Conservation (phyloP, 2,888 invertebrate species). For the Euphydryas editha region DNA sequence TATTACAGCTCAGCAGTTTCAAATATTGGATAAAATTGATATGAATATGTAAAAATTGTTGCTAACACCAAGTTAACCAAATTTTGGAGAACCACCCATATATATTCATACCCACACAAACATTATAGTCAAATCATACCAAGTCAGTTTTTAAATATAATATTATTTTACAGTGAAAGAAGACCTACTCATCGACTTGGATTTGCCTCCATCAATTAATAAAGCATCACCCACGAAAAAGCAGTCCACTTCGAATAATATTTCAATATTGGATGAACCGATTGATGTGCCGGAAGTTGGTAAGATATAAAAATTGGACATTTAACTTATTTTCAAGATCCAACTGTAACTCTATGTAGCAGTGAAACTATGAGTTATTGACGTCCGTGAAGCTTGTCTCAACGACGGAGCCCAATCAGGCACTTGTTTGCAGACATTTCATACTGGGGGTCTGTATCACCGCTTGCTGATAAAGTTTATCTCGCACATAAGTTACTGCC, state of each 20-base stretch:
- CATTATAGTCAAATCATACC: background rate
- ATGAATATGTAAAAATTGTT: too few species aligned
- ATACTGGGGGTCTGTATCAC: too few species aligned
- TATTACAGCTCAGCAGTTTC: too few species aligned
- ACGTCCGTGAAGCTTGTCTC: too few species aligned
- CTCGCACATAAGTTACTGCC: too few species aligned
- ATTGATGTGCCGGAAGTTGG: conserved; percentile 87
- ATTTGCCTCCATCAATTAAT: conserved; percentile 81
- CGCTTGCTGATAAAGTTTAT: too few species aligned
- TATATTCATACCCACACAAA: background rate
- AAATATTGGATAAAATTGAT: too few species aligned
- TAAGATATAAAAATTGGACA: conserved; percentile 48
- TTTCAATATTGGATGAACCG: conserved; percentile 88
- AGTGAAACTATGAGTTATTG: too few species aligned
- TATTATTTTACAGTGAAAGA: conserved; percentile 77
- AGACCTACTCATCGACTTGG: conserved; percentile 89
- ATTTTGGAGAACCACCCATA: background rate
- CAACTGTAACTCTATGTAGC: too few species aligned
- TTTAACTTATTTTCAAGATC: background rate
- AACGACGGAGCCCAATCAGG: too few species aligned
- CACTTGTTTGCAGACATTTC: too few species aligned
- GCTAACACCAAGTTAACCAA: too few species aligned
- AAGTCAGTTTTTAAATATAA: background rate
- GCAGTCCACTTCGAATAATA: conserved; percentile 49
- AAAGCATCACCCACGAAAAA: conserved; percentile 52